Evolutionary conservation across 2,888 invertebrate genomes (phyloP).

Genomic region (Cerastoderma edule): DNA sequence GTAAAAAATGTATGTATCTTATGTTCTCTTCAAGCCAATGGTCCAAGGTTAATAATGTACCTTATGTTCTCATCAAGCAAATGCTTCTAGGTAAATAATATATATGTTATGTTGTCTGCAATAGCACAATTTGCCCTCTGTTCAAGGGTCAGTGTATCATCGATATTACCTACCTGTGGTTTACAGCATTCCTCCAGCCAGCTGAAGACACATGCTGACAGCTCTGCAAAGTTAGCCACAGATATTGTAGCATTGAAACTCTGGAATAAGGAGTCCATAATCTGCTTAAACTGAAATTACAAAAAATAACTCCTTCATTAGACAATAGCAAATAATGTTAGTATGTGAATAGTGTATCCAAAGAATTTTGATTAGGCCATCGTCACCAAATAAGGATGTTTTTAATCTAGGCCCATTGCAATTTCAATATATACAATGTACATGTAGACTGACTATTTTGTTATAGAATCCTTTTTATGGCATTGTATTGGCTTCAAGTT

Average conservation of each 20-base stretch:
- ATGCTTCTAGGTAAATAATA: neutral
- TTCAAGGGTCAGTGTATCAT: neutral
- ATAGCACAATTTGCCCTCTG: neutral
- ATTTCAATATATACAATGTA: too few species aligned
- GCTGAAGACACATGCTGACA: conserved; percentile 96
- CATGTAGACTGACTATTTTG: too few species aligned
- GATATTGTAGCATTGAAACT: conserved; percentile 93
- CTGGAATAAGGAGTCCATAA: conserved; percentile 96
- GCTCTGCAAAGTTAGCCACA: conserved; percentile 95
- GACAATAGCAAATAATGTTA: too few species aligned
- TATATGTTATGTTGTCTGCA: neutral
- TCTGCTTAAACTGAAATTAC: conserved; percentile 94
- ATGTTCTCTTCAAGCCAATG: neutral
- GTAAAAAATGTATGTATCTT: neutral
- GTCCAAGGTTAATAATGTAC: neutral
- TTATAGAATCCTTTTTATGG: too few species aligned
- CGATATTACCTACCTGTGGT: conserved; percentile 85
- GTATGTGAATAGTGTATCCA: too few species aligned
- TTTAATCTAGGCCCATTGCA: too few species aligned
- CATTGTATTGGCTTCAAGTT: too few species aligned
- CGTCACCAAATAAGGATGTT: too few species aligned
- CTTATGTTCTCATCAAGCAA: neutral
- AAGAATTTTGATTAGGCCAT: too few species aligned
- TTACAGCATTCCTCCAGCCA: conserved; percentile 99
- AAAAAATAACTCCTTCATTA: too few species aligned